Evolutionary conservation across 2,888 invertebrate species (phyloP).

Genomic region (Ectemnius cavifrons): DNA sequence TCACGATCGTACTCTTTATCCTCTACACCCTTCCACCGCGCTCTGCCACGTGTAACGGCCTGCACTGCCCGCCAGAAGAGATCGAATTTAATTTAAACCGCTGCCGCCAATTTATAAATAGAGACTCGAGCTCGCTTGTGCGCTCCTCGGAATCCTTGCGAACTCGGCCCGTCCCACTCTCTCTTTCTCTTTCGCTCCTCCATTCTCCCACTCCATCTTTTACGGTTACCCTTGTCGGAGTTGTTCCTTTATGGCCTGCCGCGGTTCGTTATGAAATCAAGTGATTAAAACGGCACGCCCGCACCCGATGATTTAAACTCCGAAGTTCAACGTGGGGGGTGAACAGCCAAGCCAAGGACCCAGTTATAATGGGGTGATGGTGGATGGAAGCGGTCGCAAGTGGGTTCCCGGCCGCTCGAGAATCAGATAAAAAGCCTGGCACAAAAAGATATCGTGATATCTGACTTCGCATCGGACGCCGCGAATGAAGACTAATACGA

Average conservation of each 20-base stretch:
- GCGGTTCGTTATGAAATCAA: conserved; percentile 41
- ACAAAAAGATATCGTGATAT: too few species aligned
- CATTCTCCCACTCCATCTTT: not conserved
- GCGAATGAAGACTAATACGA: too few species aligned
- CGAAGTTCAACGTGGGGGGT: not conserved
- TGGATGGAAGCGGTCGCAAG: not conserved
- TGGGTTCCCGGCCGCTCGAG: not conserved
- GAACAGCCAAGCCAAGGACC: conserved; percentile 1
- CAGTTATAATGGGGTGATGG: not conserved
- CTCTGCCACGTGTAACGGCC: conserved; percentile 50
- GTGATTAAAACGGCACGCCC: conserved; percentile 40
- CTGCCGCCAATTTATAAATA: conserved; percentile 57
- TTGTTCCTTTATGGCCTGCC: not conserved
- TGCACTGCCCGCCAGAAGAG: conserved; percentile 26
- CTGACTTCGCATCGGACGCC: too few species aligned
- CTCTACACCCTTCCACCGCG: conserved; percentile 20
- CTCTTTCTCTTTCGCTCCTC: not conserved
- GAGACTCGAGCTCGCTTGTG: conserved; percentile 26
- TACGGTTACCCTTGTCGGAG: conserved; percentile 1
- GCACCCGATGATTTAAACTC: conserved; percentile 39
- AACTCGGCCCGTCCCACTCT: not conserved
- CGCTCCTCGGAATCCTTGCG: conserved; percentile 23
- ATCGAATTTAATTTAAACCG: conserved; percentile 61
- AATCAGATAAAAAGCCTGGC: too few species aligned
- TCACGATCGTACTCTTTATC: conserved; percentile 9